Evolutionary conservation across 2,888 invertebrate species (phyloP).

Genomic region (Chymomyza fuscimana): DNA sequence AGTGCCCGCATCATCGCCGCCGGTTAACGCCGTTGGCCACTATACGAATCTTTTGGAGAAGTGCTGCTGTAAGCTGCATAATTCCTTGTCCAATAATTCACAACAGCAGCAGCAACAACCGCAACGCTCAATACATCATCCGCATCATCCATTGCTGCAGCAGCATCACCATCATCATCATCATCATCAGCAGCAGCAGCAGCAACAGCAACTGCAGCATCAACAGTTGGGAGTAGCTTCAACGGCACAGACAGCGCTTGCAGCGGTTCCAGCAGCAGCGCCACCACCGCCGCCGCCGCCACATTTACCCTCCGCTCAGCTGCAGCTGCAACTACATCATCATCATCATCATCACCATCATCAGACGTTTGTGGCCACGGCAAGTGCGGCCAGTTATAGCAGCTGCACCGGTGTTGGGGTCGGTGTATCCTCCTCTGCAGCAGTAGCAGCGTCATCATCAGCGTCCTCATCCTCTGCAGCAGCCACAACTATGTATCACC

Average conservation of each 20-base stretch:
- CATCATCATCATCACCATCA: conserved; percentile 70
- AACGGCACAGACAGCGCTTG: conserved; percentile 28
- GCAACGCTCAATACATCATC: conserved; percentile 34
- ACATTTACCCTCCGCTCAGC: conserved; percentile 57
- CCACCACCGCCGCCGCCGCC: conserved; percentile 40
- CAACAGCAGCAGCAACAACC: conserved; percentile 42
- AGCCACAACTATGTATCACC: conserved; percentile 77
- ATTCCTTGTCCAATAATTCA: conserved; percentile 29
- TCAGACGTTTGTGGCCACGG: conserved; percentile 69
- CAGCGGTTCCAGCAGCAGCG: conserved; percentile 28
- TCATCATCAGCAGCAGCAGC: conserved; percentile 27
- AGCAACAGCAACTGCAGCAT: conserved; percentile 18
- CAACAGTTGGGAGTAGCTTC: conserved; percentile 37
- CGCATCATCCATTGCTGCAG: conserved; percentile 38
- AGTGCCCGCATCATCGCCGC: conserved; percentile 8
- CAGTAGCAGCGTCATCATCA: conserved; percentile 1
- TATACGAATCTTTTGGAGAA: conserved; percentile 70
- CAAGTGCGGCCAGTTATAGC: conserved; percentile 63
- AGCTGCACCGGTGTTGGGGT: conserved; percentile 46
- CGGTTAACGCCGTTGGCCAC: conserved; percentile 37
- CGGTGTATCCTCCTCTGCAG: conserved; percentile 5
- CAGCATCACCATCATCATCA: conserved; percentile 36
- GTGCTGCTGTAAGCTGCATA: conserved; percentile 70
- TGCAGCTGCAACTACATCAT: conserved; percentile 72
- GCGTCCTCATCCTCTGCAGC: conserved; percentile 34